phyloP scores from a whole-genome alignment of 2,113 vertebrate species.

The Ginglymostoma cirratum region DNA sequence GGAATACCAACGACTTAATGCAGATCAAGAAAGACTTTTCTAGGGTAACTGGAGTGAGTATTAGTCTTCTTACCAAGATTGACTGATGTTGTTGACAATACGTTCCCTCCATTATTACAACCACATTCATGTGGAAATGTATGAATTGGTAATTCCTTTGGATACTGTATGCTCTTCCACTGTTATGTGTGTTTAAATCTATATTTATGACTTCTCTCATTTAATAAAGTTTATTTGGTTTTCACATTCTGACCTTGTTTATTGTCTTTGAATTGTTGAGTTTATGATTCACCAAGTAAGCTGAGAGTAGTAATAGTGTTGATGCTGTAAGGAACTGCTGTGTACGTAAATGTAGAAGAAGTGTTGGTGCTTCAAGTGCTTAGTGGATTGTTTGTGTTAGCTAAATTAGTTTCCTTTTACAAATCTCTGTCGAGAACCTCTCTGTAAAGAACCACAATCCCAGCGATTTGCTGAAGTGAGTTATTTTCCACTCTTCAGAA shows the following conservation, averaged over 20 bases:
- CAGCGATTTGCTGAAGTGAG: neutral
- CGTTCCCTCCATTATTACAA: neutral
- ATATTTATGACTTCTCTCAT: neutral
- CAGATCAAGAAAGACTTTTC: neutral
- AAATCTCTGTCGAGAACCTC: neutral
- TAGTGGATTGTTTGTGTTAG: neutral
- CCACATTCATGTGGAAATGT: neutral
- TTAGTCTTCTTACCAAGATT: neutral
- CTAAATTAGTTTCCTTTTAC: neutral
- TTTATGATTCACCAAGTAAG: neutral
- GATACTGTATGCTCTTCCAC: neutral
- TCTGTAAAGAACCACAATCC: neutral
- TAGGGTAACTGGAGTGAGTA: neutral
- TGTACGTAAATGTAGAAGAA: neutral
- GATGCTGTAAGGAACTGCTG: neutral
- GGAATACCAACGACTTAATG: neutral
- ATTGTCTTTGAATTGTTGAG: neutral
- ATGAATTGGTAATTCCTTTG: neutral
- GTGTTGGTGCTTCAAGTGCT: neutral
- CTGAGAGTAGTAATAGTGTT: neutral
- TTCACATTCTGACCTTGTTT: neutral
- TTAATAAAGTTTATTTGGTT: conserved; percentile 20
- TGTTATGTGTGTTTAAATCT: neutral
- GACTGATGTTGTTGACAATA: neutral
- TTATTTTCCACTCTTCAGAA: neutral